Conservation (phyloP, 2,113 vertebrate genomes). For the Gadus macrocephalus region DNA sequence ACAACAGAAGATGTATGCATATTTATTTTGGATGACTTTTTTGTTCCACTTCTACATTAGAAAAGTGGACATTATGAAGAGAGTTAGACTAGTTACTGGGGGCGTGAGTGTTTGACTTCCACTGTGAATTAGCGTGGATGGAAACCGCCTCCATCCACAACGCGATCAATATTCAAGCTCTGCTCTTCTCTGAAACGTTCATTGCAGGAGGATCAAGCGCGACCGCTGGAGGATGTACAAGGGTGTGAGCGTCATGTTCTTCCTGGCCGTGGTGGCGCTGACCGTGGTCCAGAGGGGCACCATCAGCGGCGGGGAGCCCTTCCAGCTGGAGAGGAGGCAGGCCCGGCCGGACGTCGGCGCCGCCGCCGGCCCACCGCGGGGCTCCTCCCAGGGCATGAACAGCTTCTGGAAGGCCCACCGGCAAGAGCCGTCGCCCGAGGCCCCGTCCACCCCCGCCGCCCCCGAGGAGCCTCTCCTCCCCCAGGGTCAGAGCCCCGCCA, state of each 20-base stretch:
- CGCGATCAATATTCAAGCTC: too few species aligned
- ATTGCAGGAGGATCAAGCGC: slow-evolving; percentile 76
- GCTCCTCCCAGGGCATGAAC: slow-evolving; percentile 16
- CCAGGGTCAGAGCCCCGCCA: slow-evolving; percentile 28
- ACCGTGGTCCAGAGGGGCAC: slow-evolving; percentile 77
- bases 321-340: slow-evolving; percentile 68
- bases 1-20: too few species aligned
- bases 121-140: too few species aligned
- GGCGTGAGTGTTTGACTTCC: too few species aligned
- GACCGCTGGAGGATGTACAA: slow-evolving; percentile 77
- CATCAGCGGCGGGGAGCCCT: slow-evolving; percentile 60
- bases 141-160: too few species aligned
- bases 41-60: too few species aligned
- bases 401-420: slow-evolving; percentile 80
- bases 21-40: too few species aligned
- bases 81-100: too few species aligned
- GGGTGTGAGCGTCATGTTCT: slow-evolving; percentile 73
- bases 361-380: slow-evolving; percentile 2
- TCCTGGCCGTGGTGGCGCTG: slow-evolving; percentile 77
- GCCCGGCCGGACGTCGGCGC: slow-evolving; percentile 41
- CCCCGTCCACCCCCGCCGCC: not conserved
- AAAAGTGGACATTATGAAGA: too few species aligned
- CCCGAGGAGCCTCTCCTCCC: not conserved
- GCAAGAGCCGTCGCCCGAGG: not conserved
- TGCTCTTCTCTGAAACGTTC: too few species aligned